Percentiles rank a stretch among this genome's conserved stretches.
Evolutionary conservation across 2,888 invertebrate species (phyloP).

Genomic region (Laothoe populi): DNA sequence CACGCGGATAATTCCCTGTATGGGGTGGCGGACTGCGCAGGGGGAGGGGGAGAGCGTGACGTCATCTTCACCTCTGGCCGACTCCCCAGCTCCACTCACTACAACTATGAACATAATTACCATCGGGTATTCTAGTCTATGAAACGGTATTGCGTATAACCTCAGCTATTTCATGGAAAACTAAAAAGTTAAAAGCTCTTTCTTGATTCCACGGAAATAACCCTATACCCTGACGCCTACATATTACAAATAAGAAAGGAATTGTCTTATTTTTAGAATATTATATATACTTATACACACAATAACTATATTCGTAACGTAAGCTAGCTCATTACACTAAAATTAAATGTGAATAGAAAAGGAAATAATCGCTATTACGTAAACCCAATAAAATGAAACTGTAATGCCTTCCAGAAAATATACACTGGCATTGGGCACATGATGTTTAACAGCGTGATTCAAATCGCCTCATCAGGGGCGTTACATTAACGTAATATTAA

Average conservation of each 20-base stretch:
- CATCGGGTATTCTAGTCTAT: constrained; percentile 7
- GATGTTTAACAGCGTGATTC: constrained; percentile 28
- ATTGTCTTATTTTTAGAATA: neutral
- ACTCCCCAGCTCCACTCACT: constrained; percentile 34
- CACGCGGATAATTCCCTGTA: constrained; percentile 58
- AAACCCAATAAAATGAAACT: neutral
- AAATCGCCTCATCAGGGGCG: constrained; percentile 27
- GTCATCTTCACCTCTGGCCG: constrained; percentile 46
- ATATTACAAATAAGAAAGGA: neutral
- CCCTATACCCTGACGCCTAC: neutral
- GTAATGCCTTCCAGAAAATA: constrained; percentile 22
- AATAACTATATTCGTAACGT: too few relatives aligned
- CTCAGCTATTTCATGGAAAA: neutral
- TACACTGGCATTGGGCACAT: constrained; percentile 6
- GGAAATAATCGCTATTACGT: neutral
- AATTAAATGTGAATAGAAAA: neutral
- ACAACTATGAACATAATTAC: constrained; percentile 13
- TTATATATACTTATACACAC: neutral
- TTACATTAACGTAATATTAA: constrained; percentile 44
- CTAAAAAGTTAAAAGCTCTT: neutral
- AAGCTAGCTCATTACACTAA: neutral
- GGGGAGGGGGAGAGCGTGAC: constrained; percentile 49
- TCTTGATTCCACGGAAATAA: neutral
- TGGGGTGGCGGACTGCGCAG: constrained; percentile 35
- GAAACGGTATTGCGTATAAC: constrained; percentile 5